A percentile compares a stretch with the other conserved stretches of the same genome.
phyloP scores from a whole-genome alignment of 2,797 vertebrate genomes.

The Odontamblyopus lacepedii region DNA sequence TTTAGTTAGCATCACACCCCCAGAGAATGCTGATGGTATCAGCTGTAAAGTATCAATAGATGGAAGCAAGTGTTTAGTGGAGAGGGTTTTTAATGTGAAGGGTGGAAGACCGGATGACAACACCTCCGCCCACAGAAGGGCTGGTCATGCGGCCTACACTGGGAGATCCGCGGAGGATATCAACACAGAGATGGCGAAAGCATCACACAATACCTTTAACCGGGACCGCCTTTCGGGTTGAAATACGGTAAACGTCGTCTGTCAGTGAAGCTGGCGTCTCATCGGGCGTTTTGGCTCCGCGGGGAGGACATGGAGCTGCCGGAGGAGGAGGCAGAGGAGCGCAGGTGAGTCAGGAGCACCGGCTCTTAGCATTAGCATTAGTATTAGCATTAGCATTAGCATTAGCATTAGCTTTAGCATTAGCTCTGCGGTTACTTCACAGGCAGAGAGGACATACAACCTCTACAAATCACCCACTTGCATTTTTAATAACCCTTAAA shows the following conservation, averaged over 20 bases:
- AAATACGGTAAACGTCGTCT: neutral
- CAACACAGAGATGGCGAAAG: constrained; percentile 52
- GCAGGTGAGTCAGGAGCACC: constrained; percentile 57
- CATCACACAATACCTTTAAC: constrained; percentile 18
- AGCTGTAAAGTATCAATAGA: no score
- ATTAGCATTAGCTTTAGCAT: neutral
- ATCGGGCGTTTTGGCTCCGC: constrained; percentile 38
- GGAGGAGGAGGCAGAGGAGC: constrained; percentile 71
- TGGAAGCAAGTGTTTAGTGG: neutral
- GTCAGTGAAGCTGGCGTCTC: constrained; percentile 43
- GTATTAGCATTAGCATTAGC: neutral
- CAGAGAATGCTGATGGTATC: no score
- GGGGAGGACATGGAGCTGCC: constrained; percentile 68
- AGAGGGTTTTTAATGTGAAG: neutral
- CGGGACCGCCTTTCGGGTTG: neutral
- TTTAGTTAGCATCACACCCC: no score
- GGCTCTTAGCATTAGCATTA: neutral
- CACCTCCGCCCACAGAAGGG: constrained; percentile 47
- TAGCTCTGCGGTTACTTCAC: constrained; percentile 7
- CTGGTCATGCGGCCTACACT: constrained; percentile 45
- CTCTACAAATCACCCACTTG: neutral
- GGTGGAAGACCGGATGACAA: constrained; percentile 7
- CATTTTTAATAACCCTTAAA: neutral
- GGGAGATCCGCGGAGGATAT: constrained; percentile 29
- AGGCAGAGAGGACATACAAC: neutral